Conservation (phyloP, 2,888 invertebrate genomes). For the Temnothorax rugatulus region DNA sequence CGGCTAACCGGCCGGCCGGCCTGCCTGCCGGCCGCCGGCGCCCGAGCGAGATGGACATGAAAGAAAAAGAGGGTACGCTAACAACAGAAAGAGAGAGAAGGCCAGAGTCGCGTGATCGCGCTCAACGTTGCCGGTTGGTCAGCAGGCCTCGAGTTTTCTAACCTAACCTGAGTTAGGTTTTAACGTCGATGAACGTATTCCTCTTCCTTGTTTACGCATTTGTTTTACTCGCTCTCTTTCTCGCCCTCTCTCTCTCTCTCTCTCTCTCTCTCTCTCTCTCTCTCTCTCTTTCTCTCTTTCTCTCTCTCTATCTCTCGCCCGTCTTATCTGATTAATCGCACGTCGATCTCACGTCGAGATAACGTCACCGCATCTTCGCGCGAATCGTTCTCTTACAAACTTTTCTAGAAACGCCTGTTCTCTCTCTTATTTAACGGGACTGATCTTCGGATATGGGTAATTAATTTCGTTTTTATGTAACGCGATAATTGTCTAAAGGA, state of each 20-base stretch:
- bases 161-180: too few relatives aligned
- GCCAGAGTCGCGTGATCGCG: constrained; percentile 39
- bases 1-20: neutral
- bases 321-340: constrained; percentile 21
- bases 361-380: neutral
- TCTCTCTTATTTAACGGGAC: neutral
- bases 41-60: neutral
- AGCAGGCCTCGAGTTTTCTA: neutral
- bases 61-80: constrained; percentile 6
- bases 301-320: neutral
- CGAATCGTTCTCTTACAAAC: neutral
- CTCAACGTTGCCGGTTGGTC: constrained; percentile 23
- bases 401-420: neutral
- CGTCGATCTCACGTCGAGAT: constrained; percentile 27
- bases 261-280: neutral
- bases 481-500: neutral
- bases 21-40: neutral
- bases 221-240: neutral
- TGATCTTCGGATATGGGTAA: neutral
- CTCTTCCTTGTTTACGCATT: constrained; percentile 26
- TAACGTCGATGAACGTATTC: constrained; percentile 8
- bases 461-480: neutral
- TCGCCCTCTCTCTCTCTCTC: neutral
- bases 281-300: neutral
- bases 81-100: neutral